phyloP scores from a whole-genome alignment of 2,797 vertebrate genomes.

The Delichon dasypus region DNA sequence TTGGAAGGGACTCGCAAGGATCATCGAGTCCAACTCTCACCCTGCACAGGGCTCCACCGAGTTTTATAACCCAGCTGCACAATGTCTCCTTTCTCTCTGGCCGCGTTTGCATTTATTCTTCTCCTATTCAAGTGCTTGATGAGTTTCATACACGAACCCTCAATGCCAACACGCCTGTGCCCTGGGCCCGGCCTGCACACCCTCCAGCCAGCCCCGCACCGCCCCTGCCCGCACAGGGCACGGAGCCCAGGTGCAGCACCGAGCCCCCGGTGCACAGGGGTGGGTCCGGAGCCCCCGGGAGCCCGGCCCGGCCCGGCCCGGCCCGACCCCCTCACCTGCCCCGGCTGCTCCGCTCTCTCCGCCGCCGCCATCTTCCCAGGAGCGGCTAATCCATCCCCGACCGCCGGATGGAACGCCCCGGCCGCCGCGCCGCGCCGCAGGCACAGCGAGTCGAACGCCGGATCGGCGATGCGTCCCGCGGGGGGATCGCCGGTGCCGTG shows the following conservation, averaged over 20 bases:
- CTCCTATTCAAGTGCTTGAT: not conserved
- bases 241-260: not conserved
- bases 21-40: not conserved
- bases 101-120: not conserved
- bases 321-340: not conserved
- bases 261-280: rapidly evolving
- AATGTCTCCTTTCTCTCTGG: not conserved
- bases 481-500: rapidly evolving
- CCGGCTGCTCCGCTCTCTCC: slow-evolving; percentile 46
- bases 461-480: not conserved
- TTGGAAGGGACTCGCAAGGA: not conserved
- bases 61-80: not conserved
- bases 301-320: not conserved
- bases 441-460: not conserved
- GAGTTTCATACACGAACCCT: not conserved
- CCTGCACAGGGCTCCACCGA: not conserved
- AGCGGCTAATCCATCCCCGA: slow-evolving; percentile 60
- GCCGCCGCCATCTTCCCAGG: slow-evolving; percentile 91
- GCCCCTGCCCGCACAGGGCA: not conserved
- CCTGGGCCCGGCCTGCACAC: not conserved
- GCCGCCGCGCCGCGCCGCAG: not conserved
- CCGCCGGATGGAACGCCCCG: not conserved
- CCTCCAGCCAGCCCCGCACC: not conserved
- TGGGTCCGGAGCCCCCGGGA: not conserved
- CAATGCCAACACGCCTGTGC: not conserved